Percentiles rank a stretch among this genome's conserved stretches.
phyloP scores from a whole-genome alignment of 2,888 invertebrate genomes.

The Calameuta filiformis region DNA sequence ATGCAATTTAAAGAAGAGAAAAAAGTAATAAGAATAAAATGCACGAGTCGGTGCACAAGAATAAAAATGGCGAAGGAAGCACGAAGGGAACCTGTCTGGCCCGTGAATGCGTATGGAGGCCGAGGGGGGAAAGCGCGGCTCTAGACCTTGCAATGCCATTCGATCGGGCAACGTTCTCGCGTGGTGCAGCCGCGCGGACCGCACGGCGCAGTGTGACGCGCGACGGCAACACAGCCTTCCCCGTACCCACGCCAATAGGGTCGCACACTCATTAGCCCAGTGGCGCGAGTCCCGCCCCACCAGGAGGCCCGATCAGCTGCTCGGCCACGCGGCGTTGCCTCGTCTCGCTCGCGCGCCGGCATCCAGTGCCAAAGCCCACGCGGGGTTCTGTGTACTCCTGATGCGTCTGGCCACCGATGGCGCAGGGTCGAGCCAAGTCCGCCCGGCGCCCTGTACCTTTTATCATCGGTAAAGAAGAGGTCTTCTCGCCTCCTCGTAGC shows the following conservation, averaged over 20 bases:
- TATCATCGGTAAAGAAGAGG: not conserved
- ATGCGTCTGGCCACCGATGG: not conserved
- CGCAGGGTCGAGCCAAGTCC: not conserved
- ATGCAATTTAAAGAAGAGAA: no score
- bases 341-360: conserved; percentile 54
- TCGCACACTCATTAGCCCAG: conserved; percentile 64
- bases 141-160: conserved; percentile 62
- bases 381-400: conserved; percentile 43
- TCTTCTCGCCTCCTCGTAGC: no score
- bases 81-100: no score
- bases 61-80: no score
- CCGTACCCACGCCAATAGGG: conserved; percentile 51
- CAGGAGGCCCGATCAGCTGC: conserved; percentile 71
- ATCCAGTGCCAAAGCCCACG: conserved; percentile 26
- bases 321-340: conserved; percentile 63
- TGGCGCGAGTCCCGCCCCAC: conserved; percentile 62
- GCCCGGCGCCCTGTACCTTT: not conserved
- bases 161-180: conserved; percentile 43
- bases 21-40: no score
- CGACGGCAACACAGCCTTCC: conserved; percentile 71
- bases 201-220: conserved; percentile 63
- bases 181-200: conserved; percentile 27
- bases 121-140: conserved; percentile 17
- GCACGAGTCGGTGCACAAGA: no score
- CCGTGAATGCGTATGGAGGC: not conserved